Evolutionary conservation across 2,113 vertebrate genomes (phyloP).

Genomic region (Marmota monax): DNA sequence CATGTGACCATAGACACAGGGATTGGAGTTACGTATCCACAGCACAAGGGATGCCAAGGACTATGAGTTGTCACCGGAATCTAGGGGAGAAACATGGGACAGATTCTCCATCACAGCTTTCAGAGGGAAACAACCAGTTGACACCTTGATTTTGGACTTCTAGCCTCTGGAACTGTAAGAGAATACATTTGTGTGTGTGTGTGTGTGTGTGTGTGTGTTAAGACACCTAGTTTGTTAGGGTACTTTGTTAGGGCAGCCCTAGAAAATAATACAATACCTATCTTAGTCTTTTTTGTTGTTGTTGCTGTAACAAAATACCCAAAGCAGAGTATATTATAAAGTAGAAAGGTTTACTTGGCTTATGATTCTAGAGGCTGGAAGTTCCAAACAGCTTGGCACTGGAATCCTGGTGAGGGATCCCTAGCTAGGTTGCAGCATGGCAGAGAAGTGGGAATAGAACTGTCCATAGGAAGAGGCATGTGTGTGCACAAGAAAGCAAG

Average conservation of each 20-base stretch:
- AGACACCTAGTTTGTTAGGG: neutral
- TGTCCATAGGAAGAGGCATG: neutral
- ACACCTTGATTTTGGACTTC: no score
- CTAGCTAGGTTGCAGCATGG: neutral
- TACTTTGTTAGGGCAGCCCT: neutral
- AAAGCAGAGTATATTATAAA: neutral
- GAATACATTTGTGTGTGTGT: neutral
- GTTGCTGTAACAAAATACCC: neutral
- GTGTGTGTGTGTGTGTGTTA: neutral
- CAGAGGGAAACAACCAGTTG: no score
- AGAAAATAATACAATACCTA: neutral
- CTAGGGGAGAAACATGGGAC: neutral
- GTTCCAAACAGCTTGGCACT: neutral
- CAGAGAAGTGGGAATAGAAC: neutral
- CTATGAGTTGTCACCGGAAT: neutral
- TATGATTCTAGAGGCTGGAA: neutral
- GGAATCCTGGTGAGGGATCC: neutral
- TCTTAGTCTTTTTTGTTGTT: neutral
- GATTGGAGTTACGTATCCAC: accelerated
- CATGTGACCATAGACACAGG: neutral
- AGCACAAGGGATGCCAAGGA: accelerated
- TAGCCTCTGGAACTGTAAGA: neutral
- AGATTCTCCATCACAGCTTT: neutral
- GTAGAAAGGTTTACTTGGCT: neutral
- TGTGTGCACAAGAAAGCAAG: neutral